These are phyloP conservation scores for Channa argus DNA, from an alignment of 2,113 vertebrate genomes.

Conservation along the genomic window DNA sequence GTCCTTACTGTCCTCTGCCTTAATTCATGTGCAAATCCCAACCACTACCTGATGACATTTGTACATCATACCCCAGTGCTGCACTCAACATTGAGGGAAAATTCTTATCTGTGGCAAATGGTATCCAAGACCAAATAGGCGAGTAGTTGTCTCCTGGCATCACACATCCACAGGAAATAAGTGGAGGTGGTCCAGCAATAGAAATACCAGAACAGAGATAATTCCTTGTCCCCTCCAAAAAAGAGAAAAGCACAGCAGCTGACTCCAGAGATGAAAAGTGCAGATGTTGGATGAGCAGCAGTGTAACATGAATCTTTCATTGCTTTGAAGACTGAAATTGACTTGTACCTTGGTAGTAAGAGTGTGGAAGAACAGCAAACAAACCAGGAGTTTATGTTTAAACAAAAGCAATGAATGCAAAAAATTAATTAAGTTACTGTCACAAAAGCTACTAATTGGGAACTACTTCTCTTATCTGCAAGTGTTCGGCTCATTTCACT, in stretches of 20 bases:
- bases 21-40: background rate
- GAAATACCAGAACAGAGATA: slow-evolving; percentile 21
- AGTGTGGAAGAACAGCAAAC: background rate
- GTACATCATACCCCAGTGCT: background rate
- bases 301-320: slow-evolving; percentile 10
- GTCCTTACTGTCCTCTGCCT: background rate
- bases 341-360: background rate
- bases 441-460: slow-evolving; percentile 22
- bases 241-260: background rate
- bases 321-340: background rate
- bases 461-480: slow-evolving; percentile 20
- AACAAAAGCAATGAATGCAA: slow-evolving; percentile 8
- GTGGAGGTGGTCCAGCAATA: background rate
- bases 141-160: slow-evolving; percentile 13
- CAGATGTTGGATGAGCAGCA: slow-evolving; percentile 1
- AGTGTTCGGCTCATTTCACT: slow-evolving; percentile 9
- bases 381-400: slow-evolving; percentile 7
- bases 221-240: background rate
- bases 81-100: background rate
- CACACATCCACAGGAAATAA: slow-evolving; percentile 5
- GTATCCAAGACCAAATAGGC: slow-evolving; percentile 4
- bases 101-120: slow-evolving; percentile 12
- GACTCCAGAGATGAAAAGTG: background rate
- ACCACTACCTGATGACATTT: background rate
- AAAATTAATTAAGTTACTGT: slow-evolving; percentile 28